A percentile compares a stretch with the other conserved stretches of the same genome.
These are phyloP conservation scores for Cataglyphis rosenhaueri DNA, from an alignment of 2,888 invertebrate species.

Conservation along the genomic window DNA sequence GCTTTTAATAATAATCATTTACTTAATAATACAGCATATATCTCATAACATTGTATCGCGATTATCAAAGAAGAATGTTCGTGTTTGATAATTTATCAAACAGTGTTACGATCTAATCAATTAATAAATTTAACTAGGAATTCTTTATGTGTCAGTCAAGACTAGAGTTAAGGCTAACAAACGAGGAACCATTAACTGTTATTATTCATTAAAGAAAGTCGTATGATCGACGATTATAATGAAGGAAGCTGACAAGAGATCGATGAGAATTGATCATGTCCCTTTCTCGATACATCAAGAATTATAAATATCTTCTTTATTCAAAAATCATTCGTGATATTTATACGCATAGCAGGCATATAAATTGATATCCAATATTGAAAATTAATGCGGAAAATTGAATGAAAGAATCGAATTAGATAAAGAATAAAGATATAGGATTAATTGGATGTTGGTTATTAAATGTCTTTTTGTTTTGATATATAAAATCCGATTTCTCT, in stretches of 20 bases:
- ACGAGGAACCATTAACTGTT: neutral
- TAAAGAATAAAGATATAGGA: neutral
- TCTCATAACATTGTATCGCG: neutral
- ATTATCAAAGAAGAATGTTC: neutral
- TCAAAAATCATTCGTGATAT: conserved; percentile 5
- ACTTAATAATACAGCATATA: neutral
- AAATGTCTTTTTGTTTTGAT: neutral
- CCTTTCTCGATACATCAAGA: neutral
- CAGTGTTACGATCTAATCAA: no score
- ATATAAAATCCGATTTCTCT: conserved; percentile 37
- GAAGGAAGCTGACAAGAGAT: neutral
- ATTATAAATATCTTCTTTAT: conserved; percentile 12
- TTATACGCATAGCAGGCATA: conserved; percentile 3
- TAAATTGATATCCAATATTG: neutral
- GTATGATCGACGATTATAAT: conserved; percentile 31
- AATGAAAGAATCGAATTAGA: neutral
- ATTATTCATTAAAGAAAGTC: conserved; percentile 35
- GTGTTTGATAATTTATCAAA: neutral
- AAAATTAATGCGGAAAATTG: conserved; percentile 24
- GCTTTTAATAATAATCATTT: neutral
- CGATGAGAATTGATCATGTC: conserved; percentile 1
- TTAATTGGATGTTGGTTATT: neutral
- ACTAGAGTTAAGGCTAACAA: neutral
- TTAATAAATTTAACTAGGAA: neutral
- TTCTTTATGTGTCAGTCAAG: neutral